Percentiles rank a stretch among this genome's conserved stretches.
These are phyloP conservation scores for Kryptolebias ocellatus DNA, from an alignment of 2,797 vertebrate genomes.

Conservation along the genomic window DNA sequence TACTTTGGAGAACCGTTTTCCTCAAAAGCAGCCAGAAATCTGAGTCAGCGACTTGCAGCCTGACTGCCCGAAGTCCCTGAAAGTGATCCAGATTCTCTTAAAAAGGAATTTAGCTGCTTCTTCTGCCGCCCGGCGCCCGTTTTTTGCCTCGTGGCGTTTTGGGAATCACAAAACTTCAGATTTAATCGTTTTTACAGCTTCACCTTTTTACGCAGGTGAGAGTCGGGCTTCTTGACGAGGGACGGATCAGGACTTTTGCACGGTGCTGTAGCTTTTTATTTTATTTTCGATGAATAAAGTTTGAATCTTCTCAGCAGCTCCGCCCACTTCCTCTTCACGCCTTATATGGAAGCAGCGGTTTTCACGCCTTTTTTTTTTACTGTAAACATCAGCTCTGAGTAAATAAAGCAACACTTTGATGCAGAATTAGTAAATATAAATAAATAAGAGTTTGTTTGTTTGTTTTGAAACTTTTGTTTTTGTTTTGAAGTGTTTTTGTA, in stretches of 20 bases:
- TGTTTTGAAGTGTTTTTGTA: constrained; percentile 70
- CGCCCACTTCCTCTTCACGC: background rate
- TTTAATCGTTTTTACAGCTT: too few relatives aligned
- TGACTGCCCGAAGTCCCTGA: too few relatives aligned
- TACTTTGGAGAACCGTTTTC: constrained; percentile 15
- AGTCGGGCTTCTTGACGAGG: background rate
- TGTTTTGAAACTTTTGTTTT: constrained; percentile 30
- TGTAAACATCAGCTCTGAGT: too few relatives aligned
- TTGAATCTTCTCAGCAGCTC: too few relatives aligned
- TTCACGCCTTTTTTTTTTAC: too few relatives aligned
- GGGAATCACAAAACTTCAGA: too few relatives aligned
- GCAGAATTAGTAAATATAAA: constrained; percentile 49
- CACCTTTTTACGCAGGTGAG: too few relatives aligned
- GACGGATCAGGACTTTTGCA: background rate
- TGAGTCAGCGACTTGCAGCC: constrained; percentile 26
- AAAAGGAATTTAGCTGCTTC: too few relatives aligned
- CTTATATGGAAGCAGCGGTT: constrained; percentile 36
- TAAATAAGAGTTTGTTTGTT: constrained; percentile 47
- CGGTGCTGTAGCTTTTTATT: background rate
- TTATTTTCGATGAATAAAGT: too few relatives aligned
- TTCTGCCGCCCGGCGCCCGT: too few relatives aligned
- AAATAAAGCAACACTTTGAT: constrained; percentile 23
- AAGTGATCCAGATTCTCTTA: too few relatives aligned
- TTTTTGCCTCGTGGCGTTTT: too few relatives aligned
- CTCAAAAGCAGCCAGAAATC: constrained; percentile 16